A percentile compares a stretch with the other conserved stretches of the same genome.
Evolutionary conservation across 2,113 vertebrate species (phyloP).

Genomic region (Ailurus styani): DNA sequence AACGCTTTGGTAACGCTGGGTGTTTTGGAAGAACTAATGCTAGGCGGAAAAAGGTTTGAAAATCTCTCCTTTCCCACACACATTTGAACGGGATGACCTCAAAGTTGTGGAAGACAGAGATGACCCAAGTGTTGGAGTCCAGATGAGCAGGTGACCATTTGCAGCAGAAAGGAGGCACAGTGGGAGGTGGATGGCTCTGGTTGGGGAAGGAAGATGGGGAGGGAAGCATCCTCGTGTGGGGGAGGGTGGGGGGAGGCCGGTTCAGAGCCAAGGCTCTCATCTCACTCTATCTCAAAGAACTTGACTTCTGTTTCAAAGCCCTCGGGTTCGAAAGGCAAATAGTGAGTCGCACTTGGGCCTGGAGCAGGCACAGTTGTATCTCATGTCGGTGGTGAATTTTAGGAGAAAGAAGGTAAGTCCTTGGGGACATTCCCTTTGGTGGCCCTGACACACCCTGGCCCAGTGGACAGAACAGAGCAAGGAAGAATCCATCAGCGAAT

Average conservation of each 20-base stretch:
- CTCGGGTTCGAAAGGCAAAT: background rate
- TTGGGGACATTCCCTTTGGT: conserved; percentile 18
- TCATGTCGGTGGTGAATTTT: background rate
- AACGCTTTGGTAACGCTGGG: background rate
- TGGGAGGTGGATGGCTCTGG: background rate
- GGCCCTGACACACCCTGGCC: conserved; percentile 8
- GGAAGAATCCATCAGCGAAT: conserved; percentile 56
- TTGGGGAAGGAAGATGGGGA: background rate
- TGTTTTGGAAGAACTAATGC: background rate
- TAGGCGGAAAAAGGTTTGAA: background rate
- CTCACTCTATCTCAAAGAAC: background rate
- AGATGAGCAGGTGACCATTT: background rate
- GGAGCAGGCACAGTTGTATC: background rate
- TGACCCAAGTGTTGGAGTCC: background rate
- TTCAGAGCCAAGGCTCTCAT: background rate
- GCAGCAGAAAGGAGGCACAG: background rate
- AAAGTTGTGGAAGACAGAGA: background rate
- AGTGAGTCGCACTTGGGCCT: background rate
- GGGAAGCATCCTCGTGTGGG: background rate
- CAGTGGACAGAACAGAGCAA: background rate
- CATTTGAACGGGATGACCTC: background rate
- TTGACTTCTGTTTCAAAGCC: background rate
- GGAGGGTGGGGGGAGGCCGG: too few species aligned
- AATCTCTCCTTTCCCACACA: background rate
- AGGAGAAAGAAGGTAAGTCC: background rate